Base-by-base conservation (phyloP, 2,888 invertebrate genomes). In the Onchidella celtica region DNA sequence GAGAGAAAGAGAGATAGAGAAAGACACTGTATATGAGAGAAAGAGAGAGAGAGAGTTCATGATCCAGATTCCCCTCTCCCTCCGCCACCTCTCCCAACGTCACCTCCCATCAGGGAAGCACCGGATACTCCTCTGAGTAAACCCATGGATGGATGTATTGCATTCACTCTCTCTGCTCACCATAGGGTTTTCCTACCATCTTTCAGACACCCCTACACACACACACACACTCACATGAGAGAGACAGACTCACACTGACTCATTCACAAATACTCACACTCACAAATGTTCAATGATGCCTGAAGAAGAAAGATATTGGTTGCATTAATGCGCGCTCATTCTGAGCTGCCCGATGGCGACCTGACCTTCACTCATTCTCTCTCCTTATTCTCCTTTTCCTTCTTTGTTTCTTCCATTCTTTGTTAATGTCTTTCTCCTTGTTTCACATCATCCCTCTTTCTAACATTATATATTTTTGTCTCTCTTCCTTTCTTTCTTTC, bases 91-190 rank as follows among this genome's bases (percentile, higher is more conserved):
- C n/a, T n/a, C n/a, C n/a, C n/a, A n/a, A n/a, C n/a, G n/a, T n/a
- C n/a, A n/a, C n/a, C n/a, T n/a, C n/a, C n/a, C n/a, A n/a, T n/a
- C n/a, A n/a, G n/a, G n/a, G n/a, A n/a, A n/a, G n/a, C n/a, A n/a
- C n/a, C n/a, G n/a, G n/a, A n/a, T n/a, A n/a, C n/a, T n/a, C n/a
- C n/a, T n/a, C n/a, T n/a, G n/a, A n/a, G n/a, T n/a, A n/a, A n/a
- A n/a, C n/a, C n/a, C 21, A 57, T 24, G 65, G 29, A 65, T 27
- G 34, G 29, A 32, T 3, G 27, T 21, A 1, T 24, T 29, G 9
- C 32, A 32, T 34, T 55, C 59, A 57, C 75, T 59, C 75, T 63
- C 63, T 59, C 76, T 66, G n/a, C n/a, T n/a, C n/a, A n/a, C n/a
- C n/a, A n/a, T n/a, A n/a, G n/a, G n/a, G n/a, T n/a, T n/a, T n/a